Base-by-base conservation (phyloP, 1,140 invertebrate genomes). In the Cydia fagiglandana region DNA sequence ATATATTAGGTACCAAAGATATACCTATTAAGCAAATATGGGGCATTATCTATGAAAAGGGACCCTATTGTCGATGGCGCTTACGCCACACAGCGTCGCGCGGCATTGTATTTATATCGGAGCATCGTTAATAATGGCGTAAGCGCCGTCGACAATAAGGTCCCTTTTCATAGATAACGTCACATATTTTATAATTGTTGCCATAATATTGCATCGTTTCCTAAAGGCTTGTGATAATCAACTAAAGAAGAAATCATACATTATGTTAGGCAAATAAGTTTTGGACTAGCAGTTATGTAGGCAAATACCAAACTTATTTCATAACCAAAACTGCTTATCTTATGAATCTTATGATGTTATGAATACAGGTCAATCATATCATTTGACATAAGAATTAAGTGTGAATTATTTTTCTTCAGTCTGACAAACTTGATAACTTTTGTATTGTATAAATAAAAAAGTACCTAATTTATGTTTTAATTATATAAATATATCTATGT, bases 181-280 rank as follows among this genome's bases (percentile, higher is more conserved):
- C n/a, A n/a, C n/a, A n/a, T n/a, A 38, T 73, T 47, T 20, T 41
- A 45, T 73, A 13, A 73, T 73, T 73, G 64, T 68, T 68, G 64
- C 28, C 30, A 68, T 68, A 28, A 68, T 68, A 28, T 24, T 28
- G 64, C 30, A 68, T 68, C n/a, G 24, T 68, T 68, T 68, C 30
- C 28, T 68, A 34, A 68, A 68, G 64, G 64, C 64, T 68, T 68
- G 64, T 68, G 64, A 68, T 68, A 68, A 64, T 28, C 10, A 28
- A 34, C 13, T 34, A 64, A 56, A 56, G 15, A 56, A 56, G n/a
- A 17, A 56, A 56, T n/a, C 15, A 17, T 56, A 56, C 12, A 56
- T 56, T 56, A 56, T 56, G 15, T 56, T 6, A 56, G 4, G 2
- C 15, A 17, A 56, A 56, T 50, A 50, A 50, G 15, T 15, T 56